Base-by-base conservation (phyloP, 1,140 invertebrate genomes). In the Neodiprion virginianus region DNA sequence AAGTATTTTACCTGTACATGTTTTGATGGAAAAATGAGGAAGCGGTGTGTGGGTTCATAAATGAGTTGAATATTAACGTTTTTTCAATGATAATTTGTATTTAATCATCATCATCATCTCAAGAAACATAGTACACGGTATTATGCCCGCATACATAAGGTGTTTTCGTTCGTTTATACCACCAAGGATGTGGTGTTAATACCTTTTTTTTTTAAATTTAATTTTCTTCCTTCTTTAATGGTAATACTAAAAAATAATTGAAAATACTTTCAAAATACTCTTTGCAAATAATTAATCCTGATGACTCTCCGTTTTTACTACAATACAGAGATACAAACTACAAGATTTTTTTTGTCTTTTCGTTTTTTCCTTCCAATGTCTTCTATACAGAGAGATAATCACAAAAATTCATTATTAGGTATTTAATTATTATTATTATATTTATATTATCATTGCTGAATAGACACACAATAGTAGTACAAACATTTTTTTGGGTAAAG, bases 231-330 rank as follows among this genome's bases (percentile, higher is more conserved):
- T 74, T 61, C n/a, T 76, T 79, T 69, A 79, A 70, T 79, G 72
- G 79, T 86, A 88, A 87, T 88, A 87, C 86, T 88, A 87, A 85
- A 86, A 88, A 86, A 86, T 85, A 84, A 86, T 85, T 82, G 80
- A 78, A 84, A 88, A 88, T 87, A 87, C 85, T 87, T 88, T 84
- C 86, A 86, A 87, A 87, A 87, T 87, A 87, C 83, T 87, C 85
- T 87, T 84, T 86, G 84, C 84, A 86, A 85, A 85, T 83, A 79
- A 81, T 77, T 40, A 79, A 83, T 78, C 78, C 79, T 78, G 49
- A 72, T 73, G 71, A 72, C 70, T 71, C 48, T 48, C 74, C 71
- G 40, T 74, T 49, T 72, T 77, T 77, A 79, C 67, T 75, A 79
- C 8, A 17, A 61, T 80, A 79, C 75, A 74, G 71, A 78, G 75